Conservation (phyloP, 2,888 invertebrate genomes). For the Labia minor region DNA sequence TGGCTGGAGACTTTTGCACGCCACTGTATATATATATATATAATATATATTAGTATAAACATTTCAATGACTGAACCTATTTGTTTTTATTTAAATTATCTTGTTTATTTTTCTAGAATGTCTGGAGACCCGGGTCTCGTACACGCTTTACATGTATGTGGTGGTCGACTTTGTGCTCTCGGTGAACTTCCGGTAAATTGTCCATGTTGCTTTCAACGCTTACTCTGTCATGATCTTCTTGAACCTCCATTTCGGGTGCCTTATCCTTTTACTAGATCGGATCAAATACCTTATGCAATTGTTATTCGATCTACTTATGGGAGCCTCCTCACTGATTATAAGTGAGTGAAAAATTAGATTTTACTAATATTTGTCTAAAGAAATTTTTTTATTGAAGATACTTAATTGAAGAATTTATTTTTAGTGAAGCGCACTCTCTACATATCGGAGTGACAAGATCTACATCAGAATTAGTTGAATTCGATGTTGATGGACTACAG, state of each 20-base stretch:
- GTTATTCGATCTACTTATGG: constrained; percentile 80
- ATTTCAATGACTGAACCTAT: too few relatives aligned
- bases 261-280: constrained; percentile 75
- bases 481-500: constrained; percentile 64
- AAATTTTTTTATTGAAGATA: too few relatives aligned
- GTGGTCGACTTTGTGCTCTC: not conserved
- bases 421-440: constrained; percentile 68
- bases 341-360: constrained; percentile 49
- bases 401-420: constrained; percentile 33
- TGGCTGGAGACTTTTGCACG: too few relatives aligned
- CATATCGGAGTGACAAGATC: constrained; percentile 86
- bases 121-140: not conserved
- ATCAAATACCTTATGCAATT: constrained; percentile 67
- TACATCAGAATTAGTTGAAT: constrained; percentile 67
- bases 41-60: too few relatives aligned
- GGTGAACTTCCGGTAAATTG: not conserved
- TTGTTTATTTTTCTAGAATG: not conserved
- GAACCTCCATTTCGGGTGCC: constrained; percentile 45
- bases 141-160: not conserved
- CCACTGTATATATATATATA: too few relatives aligned
- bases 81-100: too few relatives aligned
- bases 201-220: not conserved
- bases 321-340: constrained; percentile 53
- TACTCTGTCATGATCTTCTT: not conserved
- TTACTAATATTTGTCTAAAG: not conserved